Percentiles rank a stretch among this genome's conserved stretches.
These are phyloP conservation scores for Sarotherodon lohbergeri DNA, from an alignment of 2,113 vertebrate genomes.

Conservation along the genomic window DNA sequence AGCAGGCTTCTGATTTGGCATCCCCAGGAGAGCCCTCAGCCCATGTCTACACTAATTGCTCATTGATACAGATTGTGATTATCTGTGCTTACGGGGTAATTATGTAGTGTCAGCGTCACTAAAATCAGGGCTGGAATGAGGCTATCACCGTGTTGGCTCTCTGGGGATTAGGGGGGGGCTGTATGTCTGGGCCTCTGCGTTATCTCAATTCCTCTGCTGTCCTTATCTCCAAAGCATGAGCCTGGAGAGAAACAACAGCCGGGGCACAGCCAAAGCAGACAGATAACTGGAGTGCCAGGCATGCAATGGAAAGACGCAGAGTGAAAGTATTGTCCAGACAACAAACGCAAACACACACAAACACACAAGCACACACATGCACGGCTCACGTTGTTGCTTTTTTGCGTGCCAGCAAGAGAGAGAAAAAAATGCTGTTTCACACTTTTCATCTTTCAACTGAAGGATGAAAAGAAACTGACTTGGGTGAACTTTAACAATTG, in stretches of 20 bases:
- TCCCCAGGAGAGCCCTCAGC: constrained; percentile 42
- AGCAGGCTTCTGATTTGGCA: not conserved
- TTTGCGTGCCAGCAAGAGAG: not conserved
- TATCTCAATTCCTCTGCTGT: constrained; percentile 59
- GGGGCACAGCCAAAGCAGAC: constrained; percentile 56
- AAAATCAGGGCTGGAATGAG: constrained; percentile 61
- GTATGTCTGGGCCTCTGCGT: constrained; percentile 43
- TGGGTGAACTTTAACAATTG: not conserved
- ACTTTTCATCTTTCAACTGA: not conserved
- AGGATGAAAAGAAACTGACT: not conserved
- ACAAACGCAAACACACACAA: not conserved
- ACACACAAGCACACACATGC: not conserved
- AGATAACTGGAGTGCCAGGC: constrained; percentile 64
- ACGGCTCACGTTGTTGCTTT: not conserved
- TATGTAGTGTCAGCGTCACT: constrained; percentile 64
- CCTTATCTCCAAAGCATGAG: constrained; percentile 71
- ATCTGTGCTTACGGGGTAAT: constrained; percentile 63
- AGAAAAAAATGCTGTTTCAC: constrained; percentile 1
- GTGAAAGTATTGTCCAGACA: constrained; percentile 11
- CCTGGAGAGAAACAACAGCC: constrained; percentile 62
- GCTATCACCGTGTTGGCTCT: constrained; percentile 52
- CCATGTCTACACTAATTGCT: constrained; percentile 66
- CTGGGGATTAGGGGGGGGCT: constrained; percentile 11
- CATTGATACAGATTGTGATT: constrained; percentile 67
- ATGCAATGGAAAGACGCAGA: constrained; percentile 49